Evolutionary conservation across 2,888 invertebrate genomes (phyloP).

Genomic region (Steromphala cineraria): DNA sequence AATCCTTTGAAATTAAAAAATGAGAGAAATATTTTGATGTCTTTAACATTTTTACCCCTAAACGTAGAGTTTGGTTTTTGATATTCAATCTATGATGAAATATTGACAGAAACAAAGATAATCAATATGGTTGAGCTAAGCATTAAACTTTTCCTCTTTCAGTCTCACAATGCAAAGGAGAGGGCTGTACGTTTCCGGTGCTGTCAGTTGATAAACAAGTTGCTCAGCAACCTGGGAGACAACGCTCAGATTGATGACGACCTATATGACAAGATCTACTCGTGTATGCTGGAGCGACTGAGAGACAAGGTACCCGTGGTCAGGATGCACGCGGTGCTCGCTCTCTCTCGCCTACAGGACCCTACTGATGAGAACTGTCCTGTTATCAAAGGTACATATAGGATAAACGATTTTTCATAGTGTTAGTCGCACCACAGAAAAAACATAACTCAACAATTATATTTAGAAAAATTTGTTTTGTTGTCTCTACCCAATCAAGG

Average conservation of each 20-base stretch:
- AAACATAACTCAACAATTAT: no score
- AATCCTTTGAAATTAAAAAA: constrained; percentile 40
- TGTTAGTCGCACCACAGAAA: no score
- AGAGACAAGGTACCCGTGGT: constrained; percentile 86
- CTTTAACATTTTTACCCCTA: no score
- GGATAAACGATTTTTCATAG: no score
- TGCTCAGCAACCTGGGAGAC: constrained; percentile 84
- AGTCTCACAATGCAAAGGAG: constrained; percentile 76
- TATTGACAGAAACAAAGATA: no score
- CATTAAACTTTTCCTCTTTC: neutral
- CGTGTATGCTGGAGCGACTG: constrained; percentile 82
- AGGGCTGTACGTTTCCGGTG: constrained; percentile 83
- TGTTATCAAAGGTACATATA: constrained; percentile 80
- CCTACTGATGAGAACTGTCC: constrained; percentile 85
- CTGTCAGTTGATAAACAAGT: constrained; percentile 86
- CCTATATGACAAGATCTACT: constrained; percentile 84
- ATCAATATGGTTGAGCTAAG: no score
- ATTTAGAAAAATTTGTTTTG: no score
- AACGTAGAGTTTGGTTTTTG: no score
- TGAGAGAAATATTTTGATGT: no score
- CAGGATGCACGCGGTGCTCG: constrained; percentile 86
- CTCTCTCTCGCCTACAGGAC: constrained; percentile 87
- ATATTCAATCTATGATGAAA: no score
- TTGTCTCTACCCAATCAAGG: no score
- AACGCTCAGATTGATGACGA: constrained; percentile 86